Evolutionary conservation across 2,888 invertebrate species (phyloP).

Genomic region (Pristionchus maxplancki): DNA sequence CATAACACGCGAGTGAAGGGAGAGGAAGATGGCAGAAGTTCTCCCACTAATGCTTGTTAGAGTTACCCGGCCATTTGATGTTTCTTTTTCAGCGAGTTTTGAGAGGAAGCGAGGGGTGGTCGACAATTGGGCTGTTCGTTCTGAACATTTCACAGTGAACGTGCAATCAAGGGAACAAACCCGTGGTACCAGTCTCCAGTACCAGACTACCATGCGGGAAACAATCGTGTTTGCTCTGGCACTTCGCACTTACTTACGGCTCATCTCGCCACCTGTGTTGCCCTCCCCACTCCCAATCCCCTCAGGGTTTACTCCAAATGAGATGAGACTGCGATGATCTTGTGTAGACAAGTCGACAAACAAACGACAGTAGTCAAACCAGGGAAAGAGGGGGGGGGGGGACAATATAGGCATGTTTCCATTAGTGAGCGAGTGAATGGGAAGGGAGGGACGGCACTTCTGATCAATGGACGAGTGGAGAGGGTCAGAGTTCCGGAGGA

Average conservation of each 20-base stretch:
- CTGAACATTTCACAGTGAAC: no score
- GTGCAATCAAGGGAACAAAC: no score
- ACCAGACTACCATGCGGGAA: neutral
- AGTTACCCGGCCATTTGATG: neutral
- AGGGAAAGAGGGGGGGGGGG: neutral
- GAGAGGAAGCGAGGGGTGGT: neutral
- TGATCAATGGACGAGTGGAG: neutral
- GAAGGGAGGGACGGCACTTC: neutral
- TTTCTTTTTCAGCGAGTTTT: neutral
- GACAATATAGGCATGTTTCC: slow-evolving; percentile 6
- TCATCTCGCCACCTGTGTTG: neutral
- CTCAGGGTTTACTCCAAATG: slow-evolving; percentile 8
- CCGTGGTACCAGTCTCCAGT: no score
- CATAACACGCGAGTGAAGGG: neutral
- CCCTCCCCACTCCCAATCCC: neutral
- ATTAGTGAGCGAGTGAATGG: neutral
- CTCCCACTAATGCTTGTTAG: slow-evolving; percentile 15
- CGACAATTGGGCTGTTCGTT: neutral
- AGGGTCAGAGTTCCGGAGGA: slow-evolving; percentile 34
- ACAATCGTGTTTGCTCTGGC: neutral
- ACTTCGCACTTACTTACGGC: slow-evolving; percentile 37
- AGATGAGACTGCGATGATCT: neutral
- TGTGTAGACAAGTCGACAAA: neutral
- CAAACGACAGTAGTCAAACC: slow-evolving; percentile 4
- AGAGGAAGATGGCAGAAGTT: neutral